Evolutionary conservation across 2,888 invertebrate genomes (phyloP).

Genomic region (Catocala fraxini): DNA sequence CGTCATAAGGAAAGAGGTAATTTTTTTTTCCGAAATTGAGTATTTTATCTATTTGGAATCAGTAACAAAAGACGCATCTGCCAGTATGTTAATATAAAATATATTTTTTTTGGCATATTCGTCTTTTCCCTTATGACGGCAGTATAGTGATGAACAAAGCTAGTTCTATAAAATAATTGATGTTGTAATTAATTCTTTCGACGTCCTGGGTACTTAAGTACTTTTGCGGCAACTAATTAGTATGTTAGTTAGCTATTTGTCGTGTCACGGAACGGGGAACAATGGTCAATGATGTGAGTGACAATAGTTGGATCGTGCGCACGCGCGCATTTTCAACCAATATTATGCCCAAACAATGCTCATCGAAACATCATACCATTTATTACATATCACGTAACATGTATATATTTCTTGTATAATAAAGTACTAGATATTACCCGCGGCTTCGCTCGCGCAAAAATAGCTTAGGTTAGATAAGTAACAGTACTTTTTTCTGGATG

Average conservation of each 20-base stretch:
- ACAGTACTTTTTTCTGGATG: no score
- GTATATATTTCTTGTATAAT: not conserved
- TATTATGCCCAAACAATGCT: conserved; percentile 36
- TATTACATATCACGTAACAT: conserved; percentile 24
- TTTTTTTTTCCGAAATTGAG: no score
- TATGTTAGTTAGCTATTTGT: conserved; percentile 70
- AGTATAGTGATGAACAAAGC: no score
- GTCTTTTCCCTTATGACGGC: no score
- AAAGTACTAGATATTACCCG: not conserved
- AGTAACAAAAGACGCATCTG: no score
- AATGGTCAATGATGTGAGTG: conserved; percentile 71
- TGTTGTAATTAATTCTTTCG: conserved; percentile 2
- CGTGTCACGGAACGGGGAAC: conserved; percentile 77
- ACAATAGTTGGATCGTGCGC: conserved; percentile 76
- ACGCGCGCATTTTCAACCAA: conserved; percentile 63
- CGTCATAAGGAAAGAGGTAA: no score
- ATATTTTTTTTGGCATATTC: no score
- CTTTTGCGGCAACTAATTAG: conserved; percentile 62
- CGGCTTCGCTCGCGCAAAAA: no score
- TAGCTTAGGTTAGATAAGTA: no score
- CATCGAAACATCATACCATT: conserved; percentile 37
- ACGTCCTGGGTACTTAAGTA: conserved; percentile 3
- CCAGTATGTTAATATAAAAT: no score
- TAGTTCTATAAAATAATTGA: no score
- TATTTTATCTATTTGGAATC: no score